Evolutionary conservation across 1,140 invertebrate genomes (phyloP), one percentile per base, ranked within the genome.

Genomic region (Megathymus violae): DNA sequence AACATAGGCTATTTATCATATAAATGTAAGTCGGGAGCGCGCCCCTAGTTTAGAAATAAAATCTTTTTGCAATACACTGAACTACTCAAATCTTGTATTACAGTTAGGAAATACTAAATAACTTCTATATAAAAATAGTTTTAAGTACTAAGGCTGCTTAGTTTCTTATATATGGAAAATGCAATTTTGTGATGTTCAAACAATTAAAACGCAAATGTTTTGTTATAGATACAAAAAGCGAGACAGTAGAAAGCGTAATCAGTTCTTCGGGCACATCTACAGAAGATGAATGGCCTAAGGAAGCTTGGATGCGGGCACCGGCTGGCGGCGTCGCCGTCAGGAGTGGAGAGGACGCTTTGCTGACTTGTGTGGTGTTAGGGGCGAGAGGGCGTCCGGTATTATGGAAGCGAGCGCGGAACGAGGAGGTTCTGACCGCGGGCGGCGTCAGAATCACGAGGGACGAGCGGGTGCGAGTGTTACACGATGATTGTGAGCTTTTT

Each of bases 341-440:
- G 51, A 94, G 95, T 76, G 95, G 95, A 3, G 95, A 96, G 62
- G 95, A 96, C 76, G 95, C 94, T 6, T 85, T 96, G 9, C 89
- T 96, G 11, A 96, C 95, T 1, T 96, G 95, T 78, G 94, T 96
- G 14, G 95, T 96, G 5, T 92, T 94, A 16, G 93, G 95, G 36
- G 93, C 94, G 7, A 93, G 93, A 1, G 90, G 93, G 7, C 93
- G 94, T 65, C 91, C 93, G 22, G 94, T 95, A 4, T 92, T 96
- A 3, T 93, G 95, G 92, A 95, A 94, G 93, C 93, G 94, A 69
- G 94, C 94, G 62, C 93, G 93, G 54, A 93, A 94, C 66, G 86
- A 92, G n/a, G 93, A 94, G 67, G 92, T 96, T n/a, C 85, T 97
- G 1, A 96, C 96, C 0, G 96, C 95, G 5, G 95, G 94, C n/a